Evolutionary conservation across 2,888 invertebrate species (phyloP).

Genomic region (Melinaea marsaeus): DNA sequence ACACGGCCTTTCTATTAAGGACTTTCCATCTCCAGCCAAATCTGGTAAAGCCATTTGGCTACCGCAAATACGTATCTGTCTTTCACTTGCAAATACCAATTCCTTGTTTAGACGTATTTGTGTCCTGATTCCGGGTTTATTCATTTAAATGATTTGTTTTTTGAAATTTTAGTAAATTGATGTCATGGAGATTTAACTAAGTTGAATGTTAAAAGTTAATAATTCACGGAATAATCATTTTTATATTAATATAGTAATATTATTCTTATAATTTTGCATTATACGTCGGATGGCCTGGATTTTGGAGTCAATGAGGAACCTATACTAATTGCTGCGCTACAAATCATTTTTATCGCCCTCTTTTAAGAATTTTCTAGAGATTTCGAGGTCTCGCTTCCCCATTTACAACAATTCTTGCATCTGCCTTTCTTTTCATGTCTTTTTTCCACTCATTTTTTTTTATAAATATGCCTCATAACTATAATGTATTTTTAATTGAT

Average conservation of each 20-base stretch:
- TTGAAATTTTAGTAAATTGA: too few species aligned
- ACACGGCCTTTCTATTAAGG: slow-evolving; percentile 14
- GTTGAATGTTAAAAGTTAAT: too few species aligned
- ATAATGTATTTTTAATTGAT: too few species aligned
- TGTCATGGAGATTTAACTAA: too few species aligned
- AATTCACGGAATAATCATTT: too few species aligned
- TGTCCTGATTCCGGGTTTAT: background rate
- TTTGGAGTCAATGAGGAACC: slow-evolving; percentile 16
- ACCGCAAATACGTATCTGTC: slow-evolving; percentile 1
- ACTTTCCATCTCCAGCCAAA: slow-evolving; percentile 13
- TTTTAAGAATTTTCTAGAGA: slow-evolving; percentile 42
- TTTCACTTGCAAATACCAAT: slow-evolving; percentile 12
- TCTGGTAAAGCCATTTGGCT: slow-evolving; percentile 20
- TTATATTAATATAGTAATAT: too few species aligned
- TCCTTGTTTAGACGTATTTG: slow-evolving; percentile 29
- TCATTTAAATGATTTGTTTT: slow-evolving; percentile 2
- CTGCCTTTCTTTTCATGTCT: background rate
- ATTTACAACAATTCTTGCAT: background rate
- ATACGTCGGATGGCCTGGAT: too few species aligned
- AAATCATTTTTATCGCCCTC: slow-evolving; percentile 58
- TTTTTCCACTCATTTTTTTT: slow-evolving; percentile 6
- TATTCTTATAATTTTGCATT: too few species aligned
- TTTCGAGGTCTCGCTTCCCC: slow-evolving; percentile 16
- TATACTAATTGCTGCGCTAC: slow-evolving; percentile 48
- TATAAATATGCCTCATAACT: too few species aligned